These are phyloP conservation scores for Nematopogon swammerdamellus DNA, from an alignment of 2,888 invertebrate species.

Conservation along the genomic window DNA sequence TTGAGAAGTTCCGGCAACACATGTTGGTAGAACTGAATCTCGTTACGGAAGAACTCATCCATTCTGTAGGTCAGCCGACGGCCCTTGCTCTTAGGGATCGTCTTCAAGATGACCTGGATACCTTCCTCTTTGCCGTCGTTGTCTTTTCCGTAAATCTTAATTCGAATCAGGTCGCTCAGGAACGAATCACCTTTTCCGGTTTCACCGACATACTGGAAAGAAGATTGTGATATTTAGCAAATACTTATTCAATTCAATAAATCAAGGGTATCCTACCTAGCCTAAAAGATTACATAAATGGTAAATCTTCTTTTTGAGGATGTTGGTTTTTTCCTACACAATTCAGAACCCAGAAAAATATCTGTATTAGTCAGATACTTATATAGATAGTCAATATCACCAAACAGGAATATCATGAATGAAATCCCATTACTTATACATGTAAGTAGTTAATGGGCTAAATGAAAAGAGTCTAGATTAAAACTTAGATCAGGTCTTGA, in stretches of 20 bases:
- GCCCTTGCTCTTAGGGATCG: slow-evolving; percentile 61
- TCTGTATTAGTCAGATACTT: too few species aligned
- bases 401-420: too few species aligned
- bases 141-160: slow-evolving; percentile 49
- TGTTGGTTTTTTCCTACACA: neutral
- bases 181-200: slow-evolving; percentile 68
- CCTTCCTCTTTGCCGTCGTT: slow-evolving; percentile 20
- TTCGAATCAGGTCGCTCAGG: slow-evolving; percentile 60
- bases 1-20: slow-evolving; percentile 42
- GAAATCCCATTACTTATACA: too few species aligned
- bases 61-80: slow-evolving; percentile 63
- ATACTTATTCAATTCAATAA: neutral
- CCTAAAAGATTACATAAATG: neutral
- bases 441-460: too few species aligned
- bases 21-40: slow-evolving; percentile 62
- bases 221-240: neutral
- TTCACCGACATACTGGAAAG: slow-evolving; percentile 36
- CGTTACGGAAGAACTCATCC: slow-evolving; percentile 66
- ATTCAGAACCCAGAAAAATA: neutral
- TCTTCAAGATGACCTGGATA: slow-evolving; percentile 61
- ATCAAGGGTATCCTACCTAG: neutral
- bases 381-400: too few species aligned
- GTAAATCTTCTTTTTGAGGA: too few species aligned
- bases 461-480: too few species aligned
- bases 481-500: too few species aligned